Evolutionary conservation across 2,797 vertebrate genomes (phyloP).

Genomic region (Leptoclinus maculatus): DNA sequence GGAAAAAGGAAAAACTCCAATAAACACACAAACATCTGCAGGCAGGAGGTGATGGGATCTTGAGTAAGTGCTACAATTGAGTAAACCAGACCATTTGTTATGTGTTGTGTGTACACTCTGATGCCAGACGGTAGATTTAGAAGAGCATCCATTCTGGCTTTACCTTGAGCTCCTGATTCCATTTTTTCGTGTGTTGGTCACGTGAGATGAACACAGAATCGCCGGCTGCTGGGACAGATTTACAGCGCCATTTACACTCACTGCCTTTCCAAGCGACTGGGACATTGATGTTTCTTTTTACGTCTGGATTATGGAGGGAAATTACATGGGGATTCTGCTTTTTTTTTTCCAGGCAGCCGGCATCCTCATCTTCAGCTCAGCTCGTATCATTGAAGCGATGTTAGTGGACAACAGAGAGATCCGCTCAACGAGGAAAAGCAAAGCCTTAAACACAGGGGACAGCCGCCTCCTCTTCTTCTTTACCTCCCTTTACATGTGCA

Average conservation of each 20-base stretch:
- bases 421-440: conserved; percentile 7
- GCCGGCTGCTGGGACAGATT: conserved; percentile 28
- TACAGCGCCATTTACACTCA: conserved; percentile 21
- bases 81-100: conserved; percentile 16
- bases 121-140: conserved; percentile 40
- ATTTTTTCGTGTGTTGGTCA: conserved; percentile 14
- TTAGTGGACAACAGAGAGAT: conserved; percentile 20
- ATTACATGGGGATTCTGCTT: conserved; percentile 26
- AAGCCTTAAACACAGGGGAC: conserved; percentile 17
- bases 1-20: not conserved
- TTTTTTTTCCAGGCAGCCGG: conserved; percentile 28
- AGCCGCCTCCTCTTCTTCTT: conserved; percentile 1
- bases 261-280: conserved; percentile 20
- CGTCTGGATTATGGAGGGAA: conserved; percentile 45
- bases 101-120: conserved; percentile 1
- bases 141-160: conserved; percentile 39
- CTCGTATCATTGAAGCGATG: conserved; percentile 29
- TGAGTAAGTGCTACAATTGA: conserved; percentile 39
- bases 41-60: conserved; percentile 37
- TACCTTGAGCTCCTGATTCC: conserved; percentile 37
- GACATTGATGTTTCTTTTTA: conserved; percentile 40
- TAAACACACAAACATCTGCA: conserved; percentile 2
- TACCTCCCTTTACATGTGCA: not conserved
- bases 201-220: conserved; percentile 30
- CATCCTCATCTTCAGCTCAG: conserved; percentile 1